Evolutionary conservation across 2,797 vertebrate species (phyloP), one percentile per base, ranked within the genome.

Genomic region (Salarias fasciatus): DNA sequence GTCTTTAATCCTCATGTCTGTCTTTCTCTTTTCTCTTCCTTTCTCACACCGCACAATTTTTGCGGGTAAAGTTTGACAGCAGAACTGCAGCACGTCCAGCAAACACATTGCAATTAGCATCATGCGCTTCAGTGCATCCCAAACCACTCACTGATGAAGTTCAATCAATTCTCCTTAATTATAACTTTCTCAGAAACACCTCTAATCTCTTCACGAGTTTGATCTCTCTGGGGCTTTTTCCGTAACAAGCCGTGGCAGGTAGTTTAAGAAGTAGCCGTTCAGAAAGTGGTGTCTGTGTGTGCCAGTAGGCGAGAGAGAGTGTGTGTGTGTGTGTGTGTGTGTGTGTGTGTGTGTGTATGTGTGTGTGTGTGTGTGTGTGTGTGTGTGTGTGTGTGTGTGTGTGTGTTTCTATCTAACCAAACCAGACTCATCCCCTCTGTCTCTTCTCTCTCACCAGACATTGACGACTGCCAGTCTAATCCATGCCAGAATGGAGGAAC

Each of bases 401-500:
- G 40, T 62, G 42, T 55, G 9, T 38, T 43, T 58, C n/a, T 61
- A 43, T 63, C 31, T 59, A 45, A 57, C 48, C 53, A 53, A 45
- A 57, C 48, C 53, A 53, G 41, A 62, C 36, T 69, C 38, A 14
- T 5, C 12, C 10, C 31, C 0, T 43, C 11, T 31, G 10, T 43
- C 8, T 51, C 13, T 6, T 36, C 8, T 51, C 53, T 14, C 24
- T 63, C 9, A 75, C 8, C 89, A 99, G 97, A 99, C 82, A 93
- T 99, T 5, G 97, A 99, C 0, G 97, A 99, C 69, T 99, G 97
- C 74, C 83, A 95, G 80, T 97, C 95, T 15, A 95, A 94, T 85
- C 97, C 97, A 5, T 99, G 97, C 83, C 94, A 95, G 86, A 98
- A 99, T 0, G 97, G 96, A 7, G 97, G 96, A 61, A 99, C 97